These are phyloP conservation scores for Rhinolophus ferrumequinum DNA, from an alignment of 2,113 vertebrate genomes.

Conservation along the genomic window DNA sequence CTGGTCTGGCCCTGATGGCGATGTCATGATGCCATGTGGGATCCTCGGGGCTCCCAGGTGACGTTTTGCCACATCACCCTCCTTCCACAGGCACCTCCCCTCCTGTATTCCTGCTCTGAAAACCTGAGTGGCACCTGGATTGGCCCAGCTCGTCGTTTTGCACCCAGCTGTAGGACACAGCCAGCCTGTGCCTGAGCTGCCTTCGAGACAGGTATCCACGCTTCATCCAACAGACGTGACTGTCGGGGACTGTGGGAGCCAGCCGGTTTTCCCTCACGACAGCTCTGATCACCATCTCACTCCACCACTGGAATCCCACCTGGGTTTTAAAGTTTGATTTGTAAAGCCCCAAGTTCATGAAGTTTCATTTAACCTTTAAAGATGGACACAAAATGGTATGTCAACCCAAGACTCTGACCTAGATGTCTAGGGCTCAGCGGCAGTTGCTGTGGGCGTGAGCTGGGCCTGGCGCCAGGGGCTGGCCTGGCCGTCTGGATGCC, in stretches of 20 bases:
- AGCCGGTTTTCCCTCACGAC: accelerated
- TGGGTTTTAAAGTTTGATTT: not conserved
- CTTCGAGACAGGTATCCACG: not conserved
- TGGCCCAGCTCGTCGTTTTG: accelerated
- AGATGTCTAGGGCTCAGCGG: not conserved
- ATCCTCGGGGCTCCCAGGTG: not conserved
- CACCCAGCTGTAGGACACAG: accelerated
- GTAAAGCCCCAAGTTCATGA: not conserved
- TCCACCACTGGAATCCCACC: not conserved
- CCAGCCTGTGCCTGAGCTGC: accelerated
- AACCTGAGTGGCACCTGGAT: not conserved
- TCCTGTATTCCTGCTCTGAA: not conserved
- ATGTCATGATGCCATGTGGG: accelerated
- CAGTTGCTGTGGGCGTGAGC: accelerated
- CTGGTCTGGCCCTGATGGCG: accelerated
- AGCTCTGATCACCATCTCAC: not conserved
- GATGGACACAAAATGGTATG: accelerated
- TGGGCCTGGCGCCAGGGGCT: not conserved
- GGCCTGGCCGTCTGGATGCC: not conserved
- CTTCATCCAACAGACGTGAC: accelerated
- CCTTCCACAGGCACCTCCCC: accelerated
- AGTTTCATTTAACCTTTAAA: not conserved
- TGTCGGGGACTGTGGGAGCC: accelerated
- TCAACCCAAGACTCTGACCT: accelerated
- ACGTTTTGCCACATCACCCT: accelerated